phyloP scores from a whole-genome alignment of 2,888 invertebrate species.

The Tenthredo distinguenda region DNA sequence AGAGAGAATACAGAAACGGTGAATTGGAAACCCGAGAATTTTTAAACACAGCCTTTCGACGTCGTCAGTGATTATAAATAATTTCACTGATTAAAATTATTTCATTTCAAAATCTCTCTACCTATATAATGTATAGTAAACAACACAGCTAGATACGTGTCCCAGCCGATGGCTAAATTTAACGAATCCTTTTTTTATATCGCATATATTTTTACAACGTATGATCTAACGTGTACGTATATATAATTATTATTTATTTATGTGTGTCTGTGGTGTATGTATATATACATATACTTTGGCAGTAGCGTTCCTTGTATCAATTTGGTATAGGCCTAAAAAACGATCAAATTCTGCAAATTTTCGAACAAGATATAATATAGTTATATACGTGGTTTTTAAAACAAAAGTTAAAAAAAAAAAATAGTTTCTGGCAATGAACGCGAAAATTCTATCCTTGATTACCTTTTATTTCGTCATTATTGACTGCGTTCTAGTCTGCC shows the following conservation, averaged over 20 bases:
- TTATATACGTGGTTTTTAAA: not conserved
- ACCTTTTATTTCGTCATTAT: not conserved
- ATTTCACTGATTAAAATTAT: not conserved
- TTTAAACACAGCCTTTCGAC: not conserved
- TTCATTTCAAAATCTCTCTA: not conserved
- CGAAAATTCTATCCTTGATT: too few species aligned
- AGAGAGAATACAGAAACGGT: not conserved
- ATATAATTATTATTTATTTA: not conserved
- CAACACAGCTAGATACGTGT: not conserved
- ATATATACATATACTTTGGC: constrained; percentile 44
- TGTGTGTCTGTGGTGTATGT: not conserved
- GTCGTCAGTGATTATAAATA: not conserved
- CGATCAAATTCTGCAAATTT: not conserved
- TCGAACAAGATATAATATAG: not conserved
- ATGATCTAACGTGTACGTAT: not conserved
- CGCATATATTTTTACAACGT: not conserved
- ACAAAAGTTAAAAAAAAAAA: not conserved
- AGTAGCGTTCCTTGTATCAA: constrained; percentile 51
- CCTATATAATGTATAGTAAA: not conserved
- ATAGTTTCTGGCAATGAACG: not conserved
- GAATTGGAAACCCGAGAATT: not conserved
- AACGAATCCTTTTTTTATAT: not conserved
- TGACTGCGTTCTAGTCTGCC: not conserved
- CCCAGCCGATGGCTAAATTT: not conserved
- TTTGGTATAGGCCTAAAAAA: constrained; percentile 47